Evolutionary conservation across 2,113 vertebrate species (phyloP), one percentile per base, ranked within the genome.

Genomic region (Lipophrys pholis): DNA sequence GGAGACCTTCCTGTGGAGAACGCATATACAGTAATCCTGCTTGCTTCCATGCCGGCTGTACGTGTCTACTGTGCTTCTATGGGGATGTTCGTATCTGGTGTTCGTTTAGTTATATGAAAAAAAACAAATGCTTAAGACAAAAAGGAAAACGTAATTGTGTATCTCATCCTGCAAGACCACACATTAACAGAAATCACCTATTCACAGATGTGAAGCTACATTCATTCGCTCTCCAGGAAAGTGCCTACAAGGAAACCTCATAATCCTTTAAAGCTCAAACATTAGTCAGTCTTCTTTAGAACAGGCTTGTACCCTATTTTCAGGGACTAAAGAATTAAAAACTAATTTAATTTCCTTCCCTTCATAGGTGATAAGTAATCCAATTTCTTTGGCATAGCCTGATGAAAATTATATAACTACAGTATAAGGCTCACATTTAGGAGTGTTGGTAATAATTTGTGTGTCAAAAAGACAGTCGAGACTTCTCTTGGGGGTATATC

Each of bases 191-290:
- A 83, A 76, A 86, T 60, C 64, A 69, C 61, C 74, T 67, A 65
- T 70, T 87, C 71, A 80, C 77, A 78, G 68, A 80, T 43, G 55
- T 42, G 56, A 52, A 61, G 61, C 65, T 70, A 84, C 73, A 69
- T 80, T 80, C 62, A 46, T 16, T 59, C 40, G 6, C 52, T 69
- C 43, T 51, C 50, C 65, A 17, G 46, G 11, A 56, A 41, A 62
- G 57, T 49, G 14, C 30, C 30, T 14, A 43, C 75, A 79, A 71
- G 57, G 85, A 61, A 87, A 75, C 57, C 73, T 61, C 64, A 51
- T 35, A 40, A 48, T 50, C 64, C 43, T 21, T 57, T 17, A 40
- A 43, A 73, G 62, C 35, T 50, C 15, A 38, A 56, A 68, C 61
- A 56, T 41, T 35, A 30, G 50, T 69, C 71, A 39, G 15, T 45